phyloP scores from a whole-genome alignment of 2,797 vertebrate species.

The Chromobotia macracanthus region DNA sequence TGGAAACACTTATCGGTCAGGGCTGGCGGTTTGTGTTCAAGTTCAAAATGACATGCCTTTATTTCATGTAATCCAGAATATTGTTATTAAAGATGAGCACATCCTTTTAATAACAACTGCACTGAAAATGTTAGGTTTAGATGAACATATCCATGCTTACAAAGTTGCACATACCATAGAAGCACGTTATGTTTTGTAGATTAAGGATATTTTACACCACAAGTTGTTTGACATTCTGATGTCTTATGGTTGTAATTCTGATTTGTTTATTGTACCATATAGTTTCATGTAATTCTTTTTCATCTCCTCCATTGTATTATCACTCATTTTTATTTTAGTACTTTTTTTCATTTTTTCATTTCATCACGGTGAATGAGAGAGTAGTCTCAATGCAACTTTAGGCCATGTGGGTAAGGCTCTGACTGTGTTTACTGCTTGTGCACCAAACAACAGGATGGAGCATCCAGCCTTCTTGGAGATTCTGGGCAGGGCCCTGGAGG shows the following conservation, averaged over 20 bases:
- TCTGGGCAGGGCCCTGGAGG: too few species aligned
- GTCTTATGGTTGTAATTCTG: constrained; percentile 2
- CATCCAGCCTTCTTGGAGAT: too few species aligned
- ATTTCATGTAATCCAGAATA: constrained; percentile 24
- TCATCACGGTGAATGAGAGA: too few species aligned
- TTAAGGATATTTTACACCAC: constrained; percentile 10
- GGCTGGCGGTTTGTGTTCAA: constrained; percentile 16
- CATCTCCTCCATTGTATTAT: too few species aligned
- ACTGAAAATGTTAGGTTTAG: constrained; percentile 3
- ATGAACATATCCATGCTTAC: constrained; percentile 2
- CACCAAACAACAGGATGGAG: too few species aligned
- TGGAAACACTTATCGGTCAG: not conserved
- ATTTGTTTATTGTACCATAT: constrained; percentile 33
- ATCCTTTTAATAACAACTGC: constrained; percentile 6
- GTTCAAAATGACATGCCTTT: constrained; percentile 17
- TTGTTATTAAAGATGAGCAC: constrained; percentile 2
- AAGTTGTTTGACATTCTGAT: constrained; percentile 12
- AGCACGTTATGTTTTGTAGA: constrained; percentile 13
- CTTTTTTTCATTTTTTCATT: too few species aligned
- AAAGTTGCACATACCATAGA: not conserved
- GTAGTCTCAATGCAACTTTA: too few species aligned
- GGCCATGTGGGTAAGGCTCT: too few species aligned
- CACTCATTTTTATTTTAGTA: too few species aligned
- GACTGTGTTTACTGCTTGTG: too few species aligned
- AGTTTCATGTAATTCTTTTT: too few species aligned